A percentile compares a stretch with the other conserved stretches of the same genome.
These are phyloP conservation scores for Coelopa pilipes DNA, from an alignment of 2,888 invertebrate genomes.

Conservation along the genomic window DNA sequence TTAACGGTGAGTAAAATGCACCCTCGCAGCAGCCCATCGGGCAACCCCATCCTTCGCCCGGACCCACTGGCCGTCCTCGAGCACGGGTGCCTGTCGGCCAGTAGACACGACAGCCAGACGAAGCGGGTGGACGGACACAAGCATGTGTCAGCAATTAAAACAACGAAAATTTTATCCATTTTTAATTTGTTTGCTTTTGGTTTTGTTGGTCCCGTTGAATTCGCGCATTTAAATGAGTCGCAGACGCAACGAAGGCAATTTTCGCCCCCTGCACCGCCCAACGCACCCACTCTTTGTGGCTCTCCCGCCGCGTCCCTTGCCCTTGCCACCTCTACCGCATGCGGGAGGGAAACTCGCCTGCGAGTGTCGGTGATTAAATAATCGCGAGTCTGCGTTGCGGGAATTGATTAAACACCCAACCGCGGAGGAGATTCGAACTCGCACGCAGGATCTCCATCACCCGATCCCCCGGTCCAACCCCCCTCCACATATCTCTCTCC, in stretches of 20 bases:
- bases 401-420: too few species aligned
- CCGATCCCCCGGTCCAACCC: too few species aligned
- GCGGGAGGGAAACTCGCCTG: constrained; percentile 8
- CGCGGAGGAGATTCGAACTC: too few species aligned
- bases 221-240: constrained; percentile 28
- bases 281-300: too few species aligned
- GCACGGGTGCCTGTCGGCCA: constrained; percentile 15
- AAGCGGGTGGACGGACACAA: neutral
- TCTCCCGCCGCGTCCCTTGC: too few species aligned
- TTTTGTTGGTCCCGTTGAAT: neutral
- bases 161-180: constrained; percentile 24
- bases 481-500: too few species aligned
- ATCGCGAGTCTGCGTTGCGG: neutral
- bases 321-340: too few species aligned
- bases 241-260: constrained; percentile 16
- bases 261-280: neutral
- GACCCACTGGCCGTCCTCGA: neutral
- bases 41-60: neutral
- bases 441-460: too few species aligned
- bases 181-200: constrained; percentile 19
- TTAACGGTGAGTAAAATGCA: constrained; percentile 63
- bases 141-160: constrained; percentile 27
- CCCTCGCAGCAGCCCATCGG: neutral
- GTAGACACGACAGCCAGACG: neutral
- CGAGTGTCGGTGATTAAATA: neutral